phyloP scores from a whole-genome alignment of 2,888 invertebrate genomes.

The Schizaphis graminum region DNA sequence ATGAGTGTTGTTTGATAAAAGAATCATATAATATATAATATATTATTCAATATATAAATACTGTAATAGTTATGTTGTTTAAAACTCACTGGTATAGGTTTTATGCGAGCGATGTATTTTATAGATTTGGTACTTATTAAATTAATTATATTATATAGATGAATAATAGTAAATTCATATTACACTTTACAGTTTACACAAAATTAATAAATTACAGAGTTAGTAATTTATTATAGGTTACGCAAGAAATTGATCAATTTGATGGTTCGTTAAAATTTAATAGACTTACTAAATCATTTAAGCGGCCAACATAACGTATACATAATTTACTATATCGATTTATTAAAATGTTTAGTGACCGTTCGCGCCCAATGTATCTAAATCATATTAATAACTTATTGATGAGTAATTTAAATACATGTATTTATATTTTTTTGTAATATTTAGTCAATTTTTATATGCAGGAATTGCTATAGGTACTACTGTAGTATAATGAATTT shows the following conservation, averaged over 20 bases:
- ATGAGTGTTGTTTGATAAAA: no score
- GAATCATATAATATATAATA: no score
- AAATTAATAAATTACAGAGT: background rate
- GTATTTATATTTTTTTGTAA: background rate
- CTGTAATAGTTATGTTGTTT: no score
- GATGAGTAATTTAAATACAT: background rate
- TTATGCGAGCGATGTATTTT: no score
- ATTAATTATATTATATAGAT: no score
- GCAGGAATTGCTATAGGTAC: background rate
- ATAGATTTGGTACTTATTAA: no score
- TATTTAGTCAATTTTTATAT: background rate
- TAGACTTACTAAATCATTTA: background rate
- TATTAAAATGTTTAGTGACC: background rate
- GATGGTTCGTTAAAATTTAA: constrained; percentile 3
- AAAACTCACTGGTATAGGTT: no score
- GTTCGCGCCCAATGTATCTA: background rate
- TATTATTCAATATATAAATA: no score
- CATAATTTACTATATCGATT: no score
- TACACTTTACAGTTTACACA: no score
- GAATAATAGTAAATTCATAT: no score
- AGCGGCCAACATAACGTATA: background rate
- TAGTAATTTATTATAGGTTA: background rate
- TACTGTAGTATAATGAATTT: no score
- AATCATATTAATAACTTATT: background rate
- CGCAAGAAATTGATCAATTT: background rate